Conservation (phyloP, 2,888 invertebrate species). For the Morpho deidamia region DNA sequence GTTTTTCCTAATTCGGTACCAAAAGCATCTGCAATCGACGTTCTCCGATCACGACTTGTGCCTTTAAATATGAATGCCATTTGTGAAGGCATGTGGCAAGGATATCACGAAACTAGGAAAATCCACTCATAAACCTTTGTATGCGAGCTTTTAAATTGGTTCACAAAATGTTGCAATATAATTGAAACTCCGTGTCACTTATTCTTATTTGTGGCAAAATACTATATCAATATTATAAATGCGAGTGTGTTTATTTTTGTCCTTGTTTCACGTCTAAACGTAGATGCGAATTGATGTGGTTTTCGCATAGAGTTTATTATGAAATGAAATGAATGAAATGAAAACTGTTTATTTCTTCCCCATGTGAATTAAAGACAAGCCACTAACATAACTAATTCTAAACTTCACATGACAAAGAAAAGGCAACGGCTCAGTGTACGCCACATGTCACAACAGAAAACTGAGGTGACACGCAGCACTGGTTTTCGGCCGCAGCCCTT, state of each 20-base stretch:
- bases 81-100: constrained; percentile 53
- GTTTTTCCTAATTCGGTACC: constrained; percentile 54
- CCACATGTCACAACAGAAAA: no score
- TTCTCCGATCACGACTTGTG: constrained; percentile 63
- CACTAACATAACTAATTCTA: no score
- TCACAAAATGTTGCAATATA: neutral
- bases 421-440: no score
- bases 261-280: no score
- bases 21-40: constrained; percentile 46
- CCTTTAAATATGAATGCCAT: constrained; percentile 70
- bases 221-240: neutral
- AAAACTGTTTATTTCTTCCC: no score
- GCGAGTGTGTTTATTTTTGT: constrained; percentile 5
- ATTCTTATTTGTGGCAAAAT: neutral
- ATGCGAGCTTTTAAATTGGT: constrained; percentile 31
- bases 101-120: constrained; percentile 68
- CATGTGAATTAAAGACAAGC: no score
- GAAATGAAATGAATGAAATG: no score
- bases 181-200: neutral
- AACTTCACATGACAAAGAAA: no score
- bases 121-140: constrained; percentile 55
- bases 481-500: no score
- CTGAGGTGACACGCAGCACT: no score
- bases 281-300: no score
- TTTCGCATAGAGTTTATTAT: no score